A percentile compares a stretch with the other conserved stretches of the same genome.
Evolutionary conservation across 2,797 vertebrate genomes (phyloP).

Genomic region (Helarctos malayanus): DNA sequence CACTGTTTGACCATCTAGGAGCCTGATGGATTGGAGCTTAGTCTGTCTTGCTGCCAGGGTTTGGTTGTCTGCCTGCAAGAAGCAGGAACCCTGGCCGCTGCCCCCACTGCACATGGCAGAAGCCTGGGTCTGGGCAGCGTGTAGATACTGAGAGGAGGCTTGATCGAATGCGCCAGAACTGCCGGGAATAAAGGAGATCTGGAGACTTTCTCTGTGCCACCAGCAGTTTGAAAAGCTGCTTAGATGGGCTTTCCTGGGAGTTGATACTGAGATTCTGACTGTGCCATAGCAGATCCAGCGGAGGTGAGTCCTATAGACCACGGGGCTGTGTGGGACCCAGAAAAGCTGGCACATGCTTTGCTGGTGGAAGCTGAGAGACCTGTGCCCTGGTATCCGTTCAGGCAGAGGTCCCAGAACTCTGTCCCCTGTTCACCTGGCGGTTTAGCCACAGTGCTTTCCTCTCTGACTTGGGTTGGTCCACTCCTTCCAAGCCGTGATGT

Average conservation of each 20-base stretch:
- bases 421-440: too few relatives aligned
- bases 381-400: background rate
- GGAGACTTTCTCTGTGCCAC: background rate
- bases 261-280: background rate
- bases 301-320: background rate
- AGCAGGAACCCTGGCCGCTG: background rate
- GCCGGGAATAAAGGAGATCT: too few relatives aligned
- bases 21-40: background rate
- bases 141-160: background rate
- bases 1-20: background rate
- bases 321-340: background rate
- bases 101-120: too few relatives aligned
- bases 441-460: too few relatives aligned
- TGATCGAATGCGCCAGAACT: background rate
- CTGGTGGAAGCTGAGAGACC: background rate
- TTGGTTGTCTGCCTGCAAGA: background rate
- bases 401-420: too few relatives aligned
- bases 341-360: background rate
- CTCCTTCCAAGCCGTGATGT: too few relatives aligned
- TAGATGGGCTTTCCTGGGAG: background rate
- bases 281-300: background rate
- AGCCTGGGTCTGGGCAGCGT: background rate
- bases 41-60: background rate
- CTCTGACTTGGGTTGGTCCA: too few relatives aligned
- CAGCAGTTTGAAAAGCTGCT: background rate